A percentile compares a stretch with the other conserved stretches of the same genome.
These are phyloP conservation scores for Drosophila helvetica DNA, from an alignment of 2,888 invertebrate genomes.

Conservation along the genomic window DNA sequence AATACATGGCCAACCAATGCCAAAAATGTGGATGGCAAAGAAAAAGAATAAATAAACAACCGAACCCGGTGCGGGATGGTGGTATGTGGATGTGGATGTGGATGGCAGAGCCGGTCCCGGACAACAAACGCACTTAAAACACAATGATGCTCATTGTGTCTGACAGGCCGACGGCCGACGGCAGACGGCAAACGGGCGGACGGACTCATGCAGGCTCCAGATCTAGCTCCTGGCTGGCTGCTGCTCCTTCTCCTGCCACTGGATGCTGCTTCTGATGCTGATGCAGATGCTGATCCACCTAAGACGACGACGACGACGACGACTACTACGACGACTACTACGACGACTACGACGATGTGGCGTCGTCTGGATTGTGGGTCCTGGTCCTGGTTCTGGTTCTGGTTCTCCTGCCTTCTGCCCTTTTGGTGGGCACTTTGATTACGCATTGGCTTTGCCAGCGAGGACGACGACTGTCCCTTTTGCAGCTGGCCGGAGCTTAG, in stretches of 20 bases:
- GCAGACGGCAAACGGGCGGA: background rate
- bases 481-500: constrained; percentile 11
- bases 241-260: constrained; percentile 12
- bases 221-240: constrained; percentile 2
- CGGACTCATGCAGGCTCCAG: constrained; percentile 25
- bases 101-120: constrained; percentile 29
- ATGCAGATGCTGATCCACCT: constrained; percentile 66
- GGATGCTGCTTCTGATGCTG: constrained; percentile 22
- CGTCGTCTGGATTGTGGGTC: constrained; percentile 57
- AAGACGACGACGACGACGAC: constrained; percentile 60
- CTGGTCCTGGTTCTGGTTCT: constrained; percentile 19
- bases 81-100: background rate
- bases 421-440: constrained; percentile 65
- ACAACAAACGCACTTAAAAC: constrained; percentile 79
- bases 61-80: constrained; percentile 12
- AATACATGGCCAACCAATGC: constrained; percentile 71
- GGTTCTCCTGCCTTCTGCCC: constrained; percentile 10
- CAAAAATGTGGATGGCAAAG: constrained; percentile 63
- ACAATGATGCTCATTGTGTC: constrained; percentile 80
- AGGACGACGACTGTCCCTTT: constrained; percentile 34
- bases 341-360: constrained; percentile 42
- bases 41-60: constrained; percentile 77
- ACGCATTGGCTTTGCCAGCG: constrained; percentile 66
- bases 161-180: constrained; percentile 57
- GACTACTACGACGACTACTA: constrained; percentile 1